Conservation (phyloP, 2,797 vertebrate species). For the Masticophis lateralis region DNA sequence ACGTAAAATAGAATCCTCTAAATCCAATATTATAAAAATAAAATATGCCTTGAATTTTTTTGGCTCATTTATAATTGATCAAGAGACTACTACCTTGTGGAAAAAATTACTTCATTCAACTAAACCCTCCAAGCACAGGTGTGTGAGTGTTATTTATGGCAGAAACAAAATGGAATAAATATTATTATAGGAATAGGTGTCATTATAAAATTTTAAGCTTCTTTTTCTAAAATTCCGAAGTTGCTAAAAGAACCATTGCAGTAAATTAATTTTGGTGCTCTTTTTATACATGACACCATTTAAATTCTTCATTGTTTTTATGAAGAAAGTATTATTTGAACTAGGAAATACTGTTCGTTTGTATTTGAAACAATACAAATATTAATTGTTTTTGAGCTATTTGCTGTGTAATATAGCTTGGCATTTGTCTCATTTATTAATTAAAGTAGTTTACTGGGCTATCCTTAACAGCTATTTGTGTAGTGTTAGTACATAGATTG, state of each 20-base stretch:
- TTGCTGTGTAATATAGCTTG: not conserved
- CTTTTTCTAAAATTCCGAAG: not conserved
- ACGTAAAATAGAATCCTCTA: not conserved
- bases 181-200: not conserved
- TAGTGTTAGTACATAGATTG: not conserved
- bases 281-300: not conserved
- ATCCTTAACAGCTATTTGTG: not conserved
- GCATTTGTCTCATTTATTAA: not conserved
- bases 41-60: not conserved
- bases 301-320: constrained; percentile 13
- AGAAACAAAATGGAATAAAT: not conserved
- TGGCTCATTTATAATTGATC: not conserved
- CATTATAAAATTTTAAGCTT: not conserved
- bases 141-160: not conserved
- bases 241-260: constrained; percentile 2
- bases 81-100: not conserved
- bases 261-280: not conserved
- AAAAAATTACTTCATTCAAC: not conserved
- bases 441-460: not conserved
- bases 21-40: not conserved
- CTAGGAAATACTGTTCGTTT: constrained; percentile 1
- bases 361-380: not conserved
- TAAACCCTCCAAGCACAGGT: not conserved
- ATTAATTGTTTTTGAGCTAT: not conserved
- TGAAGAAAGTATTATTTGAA: constrained; percentile 14